Conservation (phyloP, 2,797 vertebrate species). For the Apodemus agrarius region DNA sequence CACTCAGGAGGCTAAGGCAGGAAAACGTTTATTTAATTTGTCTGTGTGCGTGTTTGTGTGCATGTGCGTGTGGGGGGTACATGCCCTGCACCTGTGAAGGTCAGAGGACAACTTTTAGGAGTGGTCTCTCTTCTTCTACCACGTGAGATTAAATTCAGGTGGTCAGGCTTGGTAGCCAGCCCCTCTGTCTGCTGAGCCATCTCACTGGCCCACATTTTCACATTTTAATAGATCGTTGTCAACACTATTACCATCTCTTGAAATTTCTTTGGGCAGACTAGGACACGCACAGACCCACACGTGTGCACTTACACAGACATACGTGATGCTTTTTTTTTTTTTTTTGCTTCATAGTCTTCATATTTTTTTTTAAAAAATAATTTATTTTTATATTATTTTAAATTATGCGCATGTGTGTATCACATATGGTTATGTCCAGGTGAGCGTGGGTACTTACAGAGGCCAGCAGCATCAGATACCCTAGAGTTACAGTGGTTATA, state of each 20-base stretch:
- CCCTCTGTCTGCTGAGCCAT: not conserved
- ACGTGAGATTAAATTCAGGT: not conserved
- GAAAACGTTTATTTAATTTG: not conserved
- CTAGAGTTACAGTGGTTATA: not conserved
- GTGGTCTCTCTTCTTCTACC: not conserved
- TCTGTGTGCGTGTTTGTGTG: not conserved
- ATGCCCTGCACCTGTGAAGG: not conserved
- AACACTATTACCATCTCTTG: not conserved
- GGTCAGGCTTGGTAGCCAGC: not conserved
- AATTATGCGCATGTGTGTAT: not conserved
- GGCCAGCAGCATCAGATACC: not conserved
- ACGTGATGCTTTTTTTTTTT: no score
- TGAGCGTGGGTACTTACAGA: not conserved
- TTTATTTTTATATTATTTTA: not conserved
- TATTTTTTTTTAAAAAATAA: not conserved
- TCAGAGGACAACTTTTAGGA: not conserved
- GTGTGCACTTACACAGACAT: no score
- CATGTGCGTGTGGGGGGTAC: not conserved
- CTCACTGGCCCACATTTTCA: not conserved
- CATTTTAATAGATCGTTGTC: constrained; percentile 1
- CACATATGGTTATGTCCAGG: not conserved
- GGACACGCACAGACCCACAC: not conserved
- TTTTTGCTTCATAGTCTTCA: not conserved
- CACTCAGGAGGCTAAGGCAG: not conserved
- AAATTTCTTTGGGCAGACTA: not conserved